These are phyloP conservation scores for Sceloporus tristichus DNA, from an alignment of 2,113 vertebrate genomes.

Conservation along the genomic window DNA sequence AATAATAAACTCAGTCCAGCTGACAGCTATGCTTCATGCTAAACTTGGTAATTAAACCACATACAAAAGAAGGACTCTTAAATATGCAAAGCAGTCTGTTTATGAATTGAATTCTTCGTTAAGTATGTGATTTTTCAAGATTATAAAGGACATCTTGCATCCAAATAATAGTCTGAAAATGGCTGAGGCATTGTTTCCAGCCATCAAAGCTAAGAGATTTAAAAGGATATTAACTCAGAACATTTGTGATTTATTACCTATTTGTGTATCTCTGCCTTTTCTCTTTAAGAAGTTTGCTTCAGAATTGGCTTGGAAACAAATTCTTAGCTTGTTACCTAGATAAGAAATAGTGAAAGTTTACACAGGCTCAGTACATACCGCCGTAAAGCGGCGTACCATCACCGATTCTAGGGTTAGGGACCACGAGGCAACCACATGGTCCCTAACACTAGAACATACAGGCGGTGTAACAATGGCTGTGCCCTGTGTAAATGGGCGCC, in stretches of 20 bases:
- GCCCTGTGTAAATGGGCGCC: no score
- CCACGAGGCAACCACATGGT: no score
- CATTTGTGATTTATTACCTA: constrained; percentile 54
- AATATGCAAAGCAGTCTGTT: constrained; percentile 47
- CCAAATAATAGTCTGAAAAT: constrained; percentile 52
- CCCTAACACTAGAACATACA: no score
- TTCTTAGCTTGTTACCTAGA: constrained; percentile 54
- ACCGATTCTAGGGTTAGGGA: no score
- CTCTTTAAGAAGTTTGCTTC: constrained; percentile 44
- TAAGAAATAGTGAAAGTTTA: constrained; percentile 65
- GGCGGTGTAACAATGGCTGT: no score
- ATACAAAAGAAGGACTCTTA: constrained; percentile 52
- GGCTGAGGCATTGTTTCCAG: constrained; percentile 58
- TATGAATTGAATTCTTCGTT: constrained; percentile 51
- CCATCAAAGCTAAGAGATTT: constrained; percentile 47
- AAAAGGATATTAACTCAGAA: constrained; percentile 43
- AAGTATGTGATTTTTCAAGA: constrained; percentile 36
- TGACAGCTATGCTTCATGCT: constrained; percentile 36
- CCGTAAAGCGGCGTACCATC: no score
- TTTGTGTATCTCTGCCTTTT: constrained; percentile 44
- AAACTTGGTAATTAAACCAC: constrained; percentile 55
- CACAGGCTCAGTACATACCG: constrained; percentile 40
- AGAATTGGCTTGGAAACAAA: constrained; percentile 56
- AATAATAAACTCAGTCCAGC: constrained; percentile 33
- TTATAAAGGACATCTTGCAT: constrained; percentile 54